A percentile compares a stretch with the other conserved stretches of the same genome.
These are phyloP conservation scores for Bilobella aurantiaca DNA, from an alignment of 1,140 invertebrate species.

Conservation along the genomic window DNA sequence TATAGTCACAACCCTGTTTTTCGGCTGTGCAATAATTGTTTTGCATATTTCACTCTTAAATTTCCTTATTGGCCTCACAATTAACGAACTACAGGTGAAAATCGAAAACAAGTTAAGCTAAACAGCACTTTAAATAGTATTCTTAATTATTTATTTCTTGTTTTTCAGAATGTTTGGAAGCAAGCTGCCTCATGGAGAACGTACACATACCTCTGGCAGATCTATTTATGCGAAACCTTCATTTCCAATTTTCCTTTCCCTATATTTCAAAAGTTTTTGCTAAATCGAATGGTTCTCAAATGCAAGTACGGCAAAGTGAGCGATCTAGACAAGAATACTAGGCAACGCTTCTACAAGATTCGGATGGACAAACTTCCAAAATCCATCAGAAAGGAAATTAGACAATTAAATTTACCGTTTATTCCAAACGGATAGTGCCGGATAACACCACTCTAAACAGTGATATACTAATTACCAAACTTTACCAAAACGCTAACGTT, in stretches of 20 bases:
- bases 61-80: slow-evolving; percentile 10
- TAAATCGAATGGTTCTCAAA: neutral
- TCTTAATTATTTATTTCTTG: neutral
- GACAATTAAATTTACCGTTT: neutral
- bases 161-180: neutral
- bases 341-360: neutral
- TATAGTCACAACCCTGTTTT: neutral
- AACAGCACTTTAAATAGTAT: no score
- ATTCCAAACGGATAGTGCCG: neutral
- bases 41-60: slow-evolving; percentile 9
- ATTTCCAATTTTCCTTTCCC: neutral
- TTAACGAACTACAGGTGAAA: neutral
- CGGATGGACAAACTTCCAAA: neutral
- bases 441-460: no score
- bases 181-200: neutral
- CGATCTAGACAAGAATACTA: neutral
- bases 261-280: neutral
- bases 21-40: neutral
- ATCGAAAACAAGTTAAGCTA: neutral
- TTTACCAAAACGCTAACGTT: no score
- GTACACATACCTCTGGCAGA: neutral
- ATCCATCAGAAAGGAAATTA: neutral
- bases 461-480: no score
- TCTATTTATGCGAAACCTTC: neutral
- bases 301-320: neutral